Percentiles rank a stretch among this genome's conserved stretches.
These are phyloP conservation scores for Hemicrepidius hirtus DNA, from an alignment of 2,888 invertebrate species.

Conservation along the genomic window DNA sequence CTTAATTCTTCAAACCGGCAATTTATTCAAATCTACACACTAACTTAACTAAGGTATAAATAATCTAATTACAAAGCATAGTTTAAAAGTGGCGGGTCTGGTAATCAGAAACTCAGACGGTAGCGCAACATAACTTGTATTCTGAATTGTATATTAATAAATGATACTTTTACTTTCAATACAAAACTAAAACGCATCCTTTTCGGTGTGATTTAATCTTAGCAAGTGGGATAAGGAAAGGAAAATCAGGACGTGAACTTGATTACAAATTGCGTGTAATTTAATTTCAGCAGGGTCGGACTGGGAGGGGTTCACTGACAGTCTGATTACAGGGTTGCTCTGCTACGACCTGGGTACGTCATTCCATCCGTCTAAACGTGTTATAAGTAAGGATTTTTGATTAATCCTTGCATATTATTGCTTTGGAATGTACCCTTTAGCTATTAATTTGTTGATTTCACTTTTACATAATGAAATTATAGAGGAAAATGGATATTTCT, in stretches of 20 bases:
- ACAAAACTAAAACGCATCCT: constrained; percentile 26
- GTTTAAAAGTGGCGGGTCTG: constrained; percentile 66
- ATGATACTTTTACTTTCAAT: constrained; percentile 19
- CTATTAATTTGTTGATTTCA: too few relatives aligned
- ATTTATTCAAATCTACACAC: constrained; percentile 31
- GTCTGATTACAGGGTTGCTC: constrained; percentile 70
- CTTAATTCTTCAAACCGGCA: constrained; percentile 14
- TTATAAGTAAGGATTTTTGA: constrained; percentile 63
- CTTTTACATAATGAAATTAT: too few relatives aligned
- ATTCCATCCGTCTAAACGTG: constrained; percentile 62
- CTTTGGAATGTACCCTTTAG: not conserved
- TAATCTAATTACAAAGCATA: constrained; percentile 69
- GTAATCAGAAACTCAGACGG: constrained; percentile 67
- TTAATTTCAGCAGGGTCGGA: constrained; percentile 72
- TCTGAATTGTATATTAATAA: constrained; percentile 55
- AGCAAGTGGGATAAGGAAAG: constrained; percentile 48
- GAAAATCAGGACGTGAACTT: constrained; percentile 62
- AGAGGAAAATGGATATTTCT: too few relatives aligned
- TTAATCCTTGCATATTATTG: constrained; percentile 54
- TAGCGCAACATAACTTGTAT: constrained; percentile 66
- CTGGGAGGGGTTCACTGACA: constrained; percentile 72
- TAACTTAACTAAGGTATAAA: constrained; percentile 65
- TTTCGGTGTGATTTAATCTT: constrained; percentile 31
- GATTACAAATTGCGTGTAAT: constrained; percentile 69
- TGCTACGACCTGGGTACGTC: constrained; percentile 61